Base-by-base conservation (phyloP, 1,140 invertebrate genomes). In the Thaumatotibia leucotreta region DNA sequence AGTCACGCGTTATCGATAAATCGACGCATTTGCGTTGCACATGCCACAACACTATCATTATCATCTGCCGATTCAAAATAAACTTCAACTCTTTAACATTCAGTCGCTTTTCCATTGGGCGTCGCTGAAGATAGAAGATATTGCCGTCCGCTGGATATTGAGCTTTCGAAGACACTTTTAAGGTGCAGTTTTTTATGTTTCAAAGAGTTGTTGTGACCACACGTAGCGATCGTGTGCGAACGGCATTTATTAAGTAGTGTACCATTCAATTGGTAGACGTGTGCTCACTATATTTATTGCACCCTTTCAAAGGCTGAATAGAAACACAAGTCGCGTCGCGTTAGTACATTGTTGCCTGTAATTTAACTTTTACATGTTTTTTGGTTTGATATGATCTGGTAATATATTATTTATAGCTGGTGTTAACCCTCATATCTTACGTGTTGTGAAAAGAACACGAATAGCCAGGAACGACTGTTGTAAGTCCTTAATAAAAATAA, bases 281-380 rank as follows among this genome's bases (percentile, higher is more conserved):
- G 77, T 79, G 75, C 73, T 72, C 77, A 79, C 76, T 78, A 82
- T 83, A 84, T 86, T 86, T 86, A 85, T 84, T 85, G 76, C 78
- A 83, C 82, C 83, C 80, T 82, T 83, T 79, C 79, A 83, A 83
- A 82, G 81, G 73, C 61, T 88, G 85, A 86, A 86, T 85, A 84
- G 80, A 88, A 88, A 86, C 82, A 84, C 77, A 84, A 81, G 81
- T 84, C 80, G 69, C 64, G 3, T 69, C 64, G 35, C 72, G 78
- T 29, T 27, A 58, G 27, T 58, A 58, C 52, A 58, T 58, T 62
- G 61, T 62, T 62, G 29, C 61, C 1, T 6, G 24, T 23, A 33
- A 62, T 62, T 62, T 20, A 8, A 35, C n/a, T 35, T 62, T 32
- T 33, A 32, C 17, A 35, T 33, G 61, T 33, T 62, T 32, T 24